Evolutionary conservation across 2,888 invertebrate species (phyloP), one percentile per base, ranked within the genome.

Genomic region (Pheosia tremula): DNA sequence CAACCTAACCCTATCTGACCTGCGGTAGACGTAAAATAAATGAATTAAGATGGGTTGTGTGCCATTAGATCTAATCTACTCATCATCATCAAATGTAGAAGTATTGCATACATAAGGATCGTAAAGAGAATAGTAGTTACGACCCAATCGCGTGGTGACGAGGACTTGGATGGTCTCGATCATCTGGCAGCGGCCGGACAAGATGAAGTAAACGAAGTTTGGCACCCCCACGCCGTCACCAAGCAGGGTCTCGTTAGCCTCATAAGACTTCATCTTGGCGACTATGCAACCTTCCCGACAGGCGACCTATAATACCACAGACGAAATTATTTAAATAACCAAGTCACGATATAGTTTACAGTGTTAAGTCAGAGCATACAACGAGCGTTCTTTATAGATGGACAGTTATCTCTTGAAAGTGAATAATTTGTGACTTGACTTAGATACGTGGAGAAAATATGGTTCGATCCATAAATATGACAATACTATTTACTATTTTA

Each of bases 241-340:
- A 11, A 95, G 81, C 4, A 95, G 77, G 9, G 94, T 95, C 72
- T 96, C 95, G 69, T 95, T 94, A 0, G 87, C 69, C 36, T 86
- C 85, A 75, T 90, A 96, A 2, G 92, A 83, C 77, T 94, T 95
- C 79, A 95, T 94, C 85, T 95, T 95, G 5, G 96, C 95, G 39
- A 96, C 88, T 71, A 96, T 95, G 74, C 96, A 96, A 75, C 96
- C 95, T 83, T 96, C 96, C 56, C 95, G 92, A 59, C 94, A 93
- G 0, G 95, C 91, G 1, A 94, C 91, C 94, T 94, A 73, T 37
- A 56, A 61, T 69, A 59, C 49, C 65, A 68, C 63, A 62, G 56
- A 53, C 24, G 6, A 10, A 36, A 36, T 53, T 8, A 38, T n/a
- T 11, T 37, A 38, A 24, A 52, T 37, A 49, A 13, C 24, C 43